Evolutionary conservation across 2,113 vertebrate species (phyloP).

Genomic region (Noctilio leporinus): DNA sequence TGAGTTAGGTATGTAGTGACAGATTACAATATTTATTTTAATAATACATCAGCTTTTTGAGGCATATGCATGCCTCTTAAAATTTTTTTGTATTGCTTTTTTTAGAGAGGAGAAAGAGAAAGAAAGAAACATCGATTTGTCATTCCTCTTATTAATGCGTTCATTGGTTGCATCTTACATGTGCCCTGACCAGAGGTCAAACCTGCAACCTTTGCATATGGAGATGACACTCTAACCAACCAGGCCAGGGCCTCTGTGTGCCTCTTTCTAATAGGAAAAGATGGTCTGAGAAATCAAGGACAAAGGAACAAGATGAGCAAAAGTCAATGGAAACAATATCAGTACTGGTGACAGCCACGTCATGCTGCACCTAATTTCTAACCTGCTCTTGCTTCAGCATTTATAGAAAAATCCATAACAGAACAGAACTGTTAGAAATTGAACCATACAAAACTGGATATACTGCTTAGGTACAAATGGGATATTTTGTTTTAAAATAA

Average conservation of each 20-base stretch:
- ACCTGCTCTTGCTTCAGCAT: neutral
- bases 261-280: neutral
- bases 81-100: too few species aligned
- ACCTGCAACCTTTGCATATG: too few species aligned
- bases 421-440: conserved; percentile 41
- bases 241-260: neutral
- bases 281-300: neutral
- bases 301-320: neutral
- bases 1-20: neutral
- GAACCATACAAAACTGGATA: conserved; percentile 75
- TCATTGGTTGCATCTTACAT: too few species aligned
- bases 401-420: neutral
- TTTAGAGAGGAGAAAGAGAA: too few species aligned
- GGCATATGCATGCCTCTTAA: neutral
- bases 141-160: too few species aligned
- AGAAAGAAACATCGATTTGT: too few species aligned
- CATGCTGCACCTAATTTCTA: neutral
- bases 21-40: neutral
- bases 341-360: neutral
- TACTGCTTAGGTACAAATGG: conserved; percentile 73
- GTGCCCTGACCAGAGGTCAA: too few species aligned
- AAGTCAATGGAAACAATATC: neutral
- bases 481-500: conserved; percentile 70
- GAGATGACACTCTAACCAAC: too few species aligned
- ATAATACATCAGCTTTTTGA: neutral